These are phyloP conservation scores for Pseudococcus jackbeardsleyi DNA, from an alignment of 2,888 invertebrate genomes.

Conservation along the genomic window DNA sequence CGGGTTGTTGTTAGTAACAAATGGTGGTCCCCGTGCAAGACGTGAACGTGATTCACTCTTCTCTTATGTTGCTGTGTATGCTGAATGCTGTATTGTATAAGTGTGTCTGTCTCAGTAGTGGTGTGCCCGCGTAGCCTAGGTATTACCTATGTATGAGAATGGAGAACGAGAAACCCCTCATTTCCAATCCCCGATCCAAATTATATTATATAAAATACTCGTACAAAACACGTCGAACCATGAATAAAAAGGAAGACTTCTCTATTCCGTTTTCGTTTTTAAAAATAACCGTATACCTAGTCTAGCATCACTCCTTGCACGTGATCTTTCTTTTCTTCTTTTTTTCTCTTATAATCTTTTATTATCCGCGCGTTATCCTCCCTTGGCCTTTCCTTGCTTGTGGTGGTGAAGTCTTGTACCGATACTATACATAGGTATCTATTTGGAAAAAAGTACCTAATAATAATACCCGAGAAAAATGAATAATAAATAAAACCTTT, in stretches of 20 bases:
- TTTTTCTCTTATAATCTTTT: neutral
- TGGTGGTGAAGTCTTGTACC: too few species aligned
- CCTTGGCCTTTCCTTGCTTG: too few species aligned
- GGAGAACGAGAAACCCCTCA: neutral
- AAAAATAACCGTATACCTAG: slow-evolving; percentile 32
- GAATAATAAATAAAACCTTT: too few species aligned
- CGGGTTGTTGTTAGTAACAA: slow-evolving; percentile 66
- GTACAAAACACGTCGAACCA: neutral
- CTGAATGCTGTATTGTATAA: neutral
- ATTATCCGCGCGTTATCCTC: neutral
- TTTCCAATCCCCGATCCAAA: slow-evolving; percentile 10
- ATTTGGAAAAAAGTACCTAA: too few species aligned
- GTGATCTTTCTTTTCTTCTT: slow-evolving; percentile 18
- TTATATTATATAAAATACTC: slow-evolving; percentile 1
- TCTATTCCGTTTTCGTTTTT: slow-evolving; percentile 24
- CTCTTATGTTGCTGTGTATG: neutral
- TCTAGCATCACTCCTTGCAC: slow-evolving; percentile 58
- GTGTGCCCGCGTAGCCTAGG: neutral
- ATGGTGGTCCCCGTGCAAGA: slow-evolving; percentile 45
- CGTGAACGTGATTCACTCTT: slow-evolving; percentile 57
- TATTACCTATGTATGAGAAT: neutral
- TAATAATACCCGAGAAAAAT: too few species aligned
- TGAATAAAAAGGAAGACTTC: slow-evolving; percentile 41
- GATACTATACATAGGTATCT: too few species aligned
- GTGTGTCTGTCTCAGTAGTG: too few species aligned